Base-by-base conservation (phyloP, 2,888 invertebrate genomes). In the Cephus runcator region DNA sequence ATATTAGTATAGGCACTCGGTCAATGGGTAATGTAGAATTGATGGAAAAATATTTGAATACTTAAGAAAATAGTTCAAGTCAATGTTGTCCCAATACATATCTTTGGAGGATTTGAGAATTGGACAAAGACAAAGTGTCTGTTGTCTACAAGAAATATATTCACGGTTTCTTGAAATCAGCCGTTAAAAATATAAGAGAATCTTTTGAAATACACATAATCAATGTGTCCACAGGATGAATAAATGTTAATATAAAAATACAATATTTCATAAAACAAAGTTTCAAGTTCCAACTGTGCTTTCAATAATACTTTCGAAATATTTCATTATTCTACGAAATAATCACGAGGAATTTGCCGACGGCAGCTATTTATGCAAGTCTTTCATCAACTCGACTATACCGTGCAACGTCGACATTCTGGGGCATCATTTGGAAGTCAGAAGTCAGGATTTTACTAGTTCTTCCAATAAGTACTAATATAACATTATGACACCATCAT, bases 341-440 rank as follows among this genome's bases (percentile, higher is more conserved):
- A 34, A 31, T 69, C n/a, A 74, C 4, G n/a, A 33, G 81, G 81
- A 81, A 81, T 81, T 80, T 73, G 81, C 81, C n/a, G 73, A 77
- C 75, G 77, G 36, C 69, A 76, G 81, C 81, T 68, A 33, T 77
- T 73, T 79, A 75, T 36, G 76, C 76, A 73, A 71, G 68, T 40
- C 68, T n/a, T 69, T 69, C 34, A 73, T 34, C 40, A 69, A 40
- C 36, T 34, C 74, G 12, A 34, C 15, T 74, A 3, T 11, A n/a
- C 4, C 35, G 34, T 23, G 71, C 31, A 71, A 12, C 33, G 33
- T 71, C 12, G 30, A 33, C 71, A 1, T 34, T 31, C 71, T 9
- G 33, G 15, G 3, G 3, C 74, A 34, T 74, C 36, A 35, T 74
- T 35, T 4, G 12, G 34, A 74, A 34, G 23, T 74, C 35, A 30